Evolutionary conservation across 2,797 vertebrate genomes (phyloP).

Genomic region (Vespertilio murinus): DNA sequence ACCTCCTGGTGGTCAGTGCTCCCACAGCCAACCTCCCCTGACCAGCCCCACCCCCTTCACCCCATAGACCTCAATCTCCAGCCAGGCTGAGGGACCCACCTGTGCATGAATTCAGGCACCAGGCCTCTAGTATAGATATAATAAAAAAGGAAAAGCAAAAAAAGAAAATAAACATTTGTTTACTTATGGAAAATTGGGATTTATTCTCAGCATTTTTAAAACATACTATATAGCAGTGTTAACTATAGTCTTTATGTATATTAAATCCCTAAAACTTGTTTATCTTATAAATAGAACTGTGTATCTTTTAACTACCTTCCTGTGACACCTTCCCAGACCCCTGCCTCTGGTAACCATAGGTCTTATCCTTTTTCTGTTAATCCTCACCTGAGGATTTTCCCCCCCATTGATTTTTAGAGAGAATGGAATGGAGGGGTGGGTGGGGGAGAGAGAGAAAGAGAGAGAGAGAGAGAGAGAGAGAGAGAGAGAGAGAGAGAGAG

Average conservation of each 20-base stretch:
- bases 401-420: too few species aligned
- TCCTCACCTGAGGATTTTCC: too few species aligned
- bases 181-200: neutral
- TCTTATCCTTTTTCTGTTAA: neutral
- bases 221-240: neutral
- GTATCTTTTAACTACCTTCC: neutral
- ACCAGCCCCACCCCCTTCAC: fast-evolving
- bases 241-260: neutral
- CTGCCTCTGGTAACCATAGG: neutral
- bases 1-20: too few species aligned
- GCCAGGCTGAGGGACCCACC: too few species aligned
- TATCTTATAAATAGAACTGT: neutral
- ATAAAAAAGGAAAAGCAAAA: neutral
- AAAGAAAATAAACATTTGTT: neutral
- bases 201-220: neutral
- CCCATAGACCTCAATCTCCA: too few species aligned
- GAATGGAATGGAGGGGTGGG: too few species aligned
- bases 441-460: too few species aligned
- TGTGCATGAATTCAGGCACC: too few species aligned
- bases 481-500: too few species aligned
- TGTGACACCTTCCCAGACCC: too few species aligned
- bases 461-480: too few species aligned
- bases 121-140: neutral
- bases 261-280: neutral
- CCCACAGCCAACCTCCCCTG: too few species aligned